Evolutionary conservation across 2,113 vertebrate species (phyloP).

Genomic region (Indicator maculatus): DNA sequence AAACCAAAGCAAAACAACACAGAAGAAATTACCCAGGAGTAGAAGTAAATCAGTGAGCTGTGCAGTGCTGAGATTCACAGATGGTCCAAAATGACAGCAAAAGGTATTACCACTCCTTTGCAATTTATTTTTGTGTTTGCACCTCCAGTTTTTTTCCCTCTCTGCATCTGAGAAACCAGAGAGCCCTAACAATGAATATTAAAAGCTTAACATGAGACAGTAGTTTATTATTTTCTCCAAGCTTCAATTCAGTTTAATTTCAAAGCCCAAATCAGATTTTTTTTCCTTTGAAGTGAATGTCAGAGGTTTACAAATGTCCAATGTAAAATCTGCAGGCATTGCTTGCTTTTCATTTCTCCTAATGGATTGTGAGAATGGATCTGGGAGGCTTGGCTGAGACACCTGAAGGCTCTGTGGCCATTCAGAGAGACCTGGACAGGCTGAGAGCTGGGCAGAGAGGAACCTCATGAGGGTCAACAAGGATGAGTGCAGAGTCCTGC

Average conservation of each 20-base stretch:
- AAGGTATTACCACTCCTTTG: neutral
- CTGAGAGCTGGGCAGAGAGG: neutral
- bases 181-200: neutral
- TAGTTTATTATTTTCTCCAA: neutral
- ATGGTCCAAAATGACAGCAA: neutral
- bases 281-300: neutral
- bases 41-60: neutral
- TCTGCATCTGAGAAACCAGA: neutral
- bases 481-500: no score
- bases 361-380: neutral
- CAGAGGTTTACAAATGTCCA: neutral
- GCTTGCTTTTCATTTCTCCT: neutral
- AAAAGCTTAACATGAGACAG: neutral
- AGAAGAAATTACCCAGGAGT: neutral
- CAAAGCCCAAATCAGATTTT: neutral
- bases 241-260: neutral
- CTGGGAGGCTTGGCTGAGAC: no score
- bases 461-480: no score
- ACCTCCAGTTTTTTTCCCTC: neutral
- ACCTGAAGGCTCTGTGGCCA: no score
- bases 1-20: no score
- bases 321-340: neutral
- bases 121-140: neutral
- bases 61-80: neutral
- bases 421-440: no score